Evolutionary conservation across 2,113 vertebrate species (phyloP), one percentile per base, ranked within the genome.

Genomic region (Castor canadensis): DNA sequence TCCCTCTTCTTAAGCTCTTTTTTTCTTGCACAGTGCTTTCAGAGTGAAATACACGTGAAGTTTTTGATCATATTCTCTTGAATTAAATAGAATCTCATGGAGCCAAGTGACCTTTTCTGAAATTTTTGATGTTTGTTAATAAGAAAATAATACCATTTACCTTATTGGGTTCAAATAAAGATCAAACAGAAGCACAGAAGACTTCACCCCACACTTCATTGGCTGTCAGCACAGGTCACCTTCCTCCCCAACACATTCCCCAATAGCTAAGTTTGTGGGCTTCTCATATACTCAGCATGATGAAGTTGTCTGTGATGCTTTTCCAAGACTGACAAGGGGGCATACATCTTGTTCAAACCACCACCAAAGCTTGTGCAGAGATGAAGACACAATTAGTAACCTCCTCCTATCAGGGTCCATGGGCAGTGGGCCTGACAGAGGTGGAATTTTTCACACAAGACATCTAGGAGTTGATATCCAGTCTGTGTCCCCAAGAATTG

Each of bases 291-390:
- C n/a, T 60, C 43, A 60, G 67, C 85, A 92, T 30, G 72, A 47
- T 6, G 77, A 76, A 87, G 62, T 85, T 80, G 38, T 82, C 81
- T 56, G 15, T 81, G 38, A 43, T 87, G 54, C n/a, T 86, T 81
- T 93, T 58, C 54, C 67, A 73, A 79, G 52, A 81, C 85, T 81
- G 19, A 4, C 89, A 87, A 85, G 40, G 93, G 60, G 28, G 92
- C 77, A 82, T 84, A 92, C 43, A 79, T 85, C 93, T 89, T 92
- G 95, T 90, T 90, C 76, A 93, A 82, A 89, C 26, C 58, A 43
- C 54, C 32, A 56, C 58, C 2, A 0, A 54, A 92, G 38, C 87
- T 77, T 82, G 1, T 47, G 20, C 56, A 85, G 91, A 73, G 40
- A 90, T 54, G 76, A 79, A 67, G 84, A 38, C 90, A 30, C 47